A percentile compares a stretch with the other conserved stretches of the same genome.
Conservation (phyloP, 2,888 invertebrate genomes). For the Sylvicola fuscatus region DNA sequence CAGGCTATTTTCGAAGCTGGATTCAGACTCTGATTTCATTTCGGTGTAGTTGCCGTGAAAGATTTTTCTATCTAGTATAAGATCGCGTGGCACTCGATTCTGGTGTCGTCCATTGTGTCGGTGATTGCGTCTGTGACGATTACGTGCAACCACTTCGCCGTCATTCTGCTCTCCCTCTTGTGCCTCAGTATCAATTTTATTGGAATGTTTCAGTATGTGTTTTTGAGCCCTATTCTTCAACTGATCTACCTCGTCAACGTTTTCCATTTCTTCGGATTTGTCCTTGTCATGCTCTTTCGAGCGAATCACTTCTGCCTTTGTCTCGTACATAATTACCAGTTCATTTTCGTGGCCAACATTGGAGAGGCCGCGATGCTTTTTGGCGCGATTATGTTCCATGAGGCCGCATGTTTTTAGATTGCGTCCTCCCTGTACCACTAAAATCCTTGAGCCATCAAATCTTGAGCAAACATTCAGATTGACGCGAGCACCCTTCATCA, state of each 20-base stretch:
- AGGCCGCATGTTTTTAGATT: slow-evolving; percentile 59
- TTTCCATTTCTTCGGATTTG: slow-evolving; percentile 7
- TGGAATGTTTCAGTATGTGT: neutral
- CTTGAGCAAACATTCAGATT: slow-evolving; percentile 60
- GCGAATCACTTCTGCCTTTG: neutral
- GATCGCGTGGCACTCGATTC: slow-evolving; percentile 16
- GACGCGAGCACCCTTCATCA: slow-evolving; percentile 57
- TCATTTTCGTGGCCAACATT: slow-evolving; percentile 19
- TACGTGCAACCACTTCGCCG: neutral
- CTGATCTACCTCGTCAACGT: neutral
- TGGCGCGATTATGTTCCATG: slow-evolving; percentile 38
- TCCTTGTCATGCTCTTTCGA: neutral
- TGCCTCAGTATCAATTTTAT: neutral
- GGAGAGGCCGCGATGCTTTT: neutral
- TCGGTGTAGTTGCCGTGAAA: slow-evolving; percentile 46
- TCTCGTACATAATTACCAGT: neutral
- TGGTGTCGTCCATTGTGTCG: neutral
- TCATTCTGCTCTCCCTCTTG: neutral
- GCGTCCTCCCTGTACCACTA: slow-evolving; percentile 62
- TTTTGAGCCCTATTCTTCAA: neutral
- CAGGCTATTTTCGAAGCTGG: slow-evolving; percentile 62
- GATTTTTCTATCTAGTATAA: slow-evolving; percentile 47
- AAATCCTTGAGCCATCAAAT: slow-evolving; percentile 54
- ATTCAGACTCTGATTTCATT: slow-evolving; percentile 42
- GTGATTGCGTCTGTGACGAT: slow-evolving; percentile 10